Evolutionary conservation across 2,797 vertebrate genomes (phyloP).

Genomic region (Sandelia bainsii): DNA sequence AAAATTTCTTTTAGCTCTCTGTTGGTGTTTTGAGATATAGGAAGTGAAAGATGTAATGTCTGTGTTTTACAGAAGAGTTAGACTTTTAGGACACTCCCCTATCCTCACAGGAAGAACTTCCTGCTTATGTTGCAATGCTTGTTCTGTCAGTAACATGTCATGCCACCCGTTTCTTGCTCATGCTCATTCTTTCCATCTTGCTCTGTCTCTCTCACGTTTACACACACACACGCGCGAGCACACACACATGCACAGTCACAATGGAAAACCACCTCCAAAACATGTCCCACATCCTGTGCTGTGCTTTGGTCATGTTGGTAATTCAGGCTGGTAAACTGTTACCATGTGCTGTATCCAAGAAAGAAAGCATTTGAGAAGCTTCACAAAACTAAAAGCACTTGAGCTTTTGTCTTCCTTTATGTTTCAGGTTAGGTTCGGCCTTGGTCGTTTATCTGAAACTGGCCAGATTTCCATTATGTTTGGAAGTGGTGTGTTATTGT

Average conservation of each 20-base stretch:
- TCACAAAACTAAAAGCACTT: conserved; percentile 19
- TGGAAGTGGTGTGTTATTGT: conserved; percentile 62
- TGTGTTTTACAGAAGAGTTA: conserved; percentile 32
- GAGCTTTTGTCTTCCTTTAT: conserved; percentile 34
- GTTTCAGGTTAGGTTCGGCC: conserved; percentile 35
- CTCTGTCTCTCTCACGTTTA: not conserved
- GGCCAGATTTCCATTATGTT: conserved; percentile 59
- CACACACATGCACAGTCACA: conserved; percentile 35
- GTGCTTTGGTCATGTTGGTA: conserved; percentile 44
- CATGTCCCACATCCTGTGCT: conserved; percentile 66
- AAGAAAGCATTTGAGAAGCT: conserved; percentile 13
- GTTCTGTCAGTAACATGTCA: conserved; percentile 48
- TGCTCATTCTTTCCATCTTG: conserved; percentile 11
- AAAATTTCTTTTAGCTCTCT: not conserved
- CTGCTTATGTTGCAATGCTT: conserved; percentile 65
- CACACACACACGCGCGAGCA: conserved; percentile 10
- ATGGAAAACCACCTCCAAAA: conserved; percentile 58
- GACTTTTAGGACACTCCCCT: conserved; percentile 44
- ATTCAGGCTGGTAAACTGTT: conserved; percentile 54
- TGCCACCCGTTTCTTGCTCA: conserved; percentile 23
- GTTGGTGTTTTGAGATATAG: not conserved
- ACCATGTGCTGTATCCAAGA: conserved; percentile 41
- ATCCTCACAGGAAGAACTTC: conserved; percentile 75
- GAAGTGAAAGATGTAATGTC: conserved; percentile 3
- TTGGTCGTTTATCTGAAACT: conserved; percentile 34